Conservation (phyloP, 2,888 invertebrate species). For the Papilio protenor region DNA sequence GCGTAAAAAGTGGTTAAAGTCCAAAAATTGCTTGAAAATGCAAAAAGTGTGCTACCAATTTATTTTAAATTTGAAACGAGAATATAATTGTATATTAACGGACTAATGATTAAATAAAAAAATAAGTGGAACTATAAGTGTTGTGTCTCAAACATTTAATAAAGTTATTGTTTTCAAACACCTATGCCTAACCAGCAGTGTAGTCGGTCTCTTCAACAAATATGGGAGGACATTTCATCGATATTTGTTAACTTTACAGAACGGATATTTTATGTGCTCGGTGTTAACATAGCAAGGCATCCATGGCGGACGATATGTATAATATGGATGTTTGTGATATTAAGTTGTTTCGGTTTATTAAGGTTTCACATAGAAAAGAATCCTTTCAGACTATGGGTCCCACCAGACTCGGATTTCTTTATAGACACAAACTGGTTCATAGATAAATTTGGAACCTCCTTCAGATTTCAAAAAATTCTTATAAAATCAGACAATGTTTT, state of each 20-base stretch:
- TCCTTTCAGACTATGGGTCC: slow-evolving; percentile 91
- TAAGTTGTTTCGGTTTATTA: slow-evolving; percentile 86
- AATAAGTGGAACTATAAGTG: slow-evolving; percentile 4
- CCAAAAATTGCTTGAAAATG: not conserved
- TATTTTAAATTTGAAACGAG: not conserved
- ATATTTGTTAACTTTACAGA: slow-evolving; percentile 75
- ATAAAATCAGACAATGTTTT: slow-evolving; percentile 88
- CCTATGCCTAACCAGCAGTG: slow-evolving; percentile 67
- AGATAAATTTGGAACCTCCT: slow-evolving; percentile 86
- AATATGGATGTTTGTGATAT: slow-evolving; percentile 81
- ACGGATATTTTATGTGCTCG: slow-evolving; percentile 83
- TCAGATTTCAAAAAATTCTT: slow-evolving; percentile 85
- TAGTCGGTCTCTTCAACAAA: slow-evolving; percentile 67
- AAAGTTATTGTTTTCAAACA: slow-evolving; percentile 27
- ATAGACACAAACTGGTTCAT: slow-evolving; percentile 89
- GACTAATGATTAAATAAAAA: slow-evolving; percentile 1
- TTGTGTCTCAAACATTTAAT: slow-evolving; percentile 21
- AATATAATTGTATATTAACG: not conserved
- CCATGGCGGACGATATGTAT: slow-evolving; percentile 85
- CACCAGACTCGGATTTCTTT: slow-evolving; percentile 88
- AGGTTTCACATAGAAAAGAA: slow-evolving; percentile 89
- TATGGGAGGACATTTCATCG: slow-evolving; percentile 76
- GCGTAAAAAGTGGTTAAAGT: not conserved
- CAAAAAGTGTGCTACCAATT: not conserved
- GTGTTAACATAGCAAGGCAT: slow-evolving; percentile 83